Conservation (phyloP, 2,888 invertebrate genomes). For the Metalampra italica region DNA sequence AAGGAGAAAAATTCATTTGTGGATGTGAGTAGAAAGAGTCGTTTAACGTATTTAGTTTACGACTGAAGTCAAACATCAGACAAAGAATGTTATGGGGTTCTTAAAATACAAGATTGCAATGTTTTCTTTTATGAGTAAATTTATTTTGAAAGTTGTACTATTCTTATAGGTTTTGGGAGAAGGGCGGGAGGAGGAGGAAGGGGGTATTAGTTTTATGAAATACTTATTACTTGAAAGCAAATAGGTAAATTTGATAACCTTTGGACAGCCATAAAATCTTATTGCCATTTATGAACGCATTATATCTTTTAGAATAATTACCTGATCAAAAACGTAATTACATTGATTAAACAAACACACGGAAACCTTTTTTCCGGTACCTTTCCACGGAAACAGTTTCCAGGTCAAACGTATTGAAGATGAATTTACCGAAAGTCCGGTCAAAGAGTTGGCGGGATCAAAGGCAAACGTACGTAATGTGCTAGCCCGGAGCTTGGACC, state of each 20-base stretch:
- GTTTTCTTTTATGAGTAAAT: conserved; percentile 31
- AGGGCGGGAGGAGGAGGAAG: too few species aligned
- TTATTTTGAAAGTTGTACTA: conserved; percentile 20
- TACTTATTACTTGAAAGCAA: too few species aligned
- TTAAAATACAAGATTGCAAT: conserved; percentile 38
- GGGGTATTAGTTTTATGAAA: too few species aligned
- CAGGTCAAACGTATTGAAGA: conserved; percentile 38
- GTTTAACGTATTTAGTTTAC: conserved; percentile 69
- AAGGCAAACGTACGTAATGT: conserved; percentile 28
- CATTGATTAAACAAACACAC: conserved; percentile 8
- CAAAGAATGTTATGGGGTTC: conserved; percentile 53
- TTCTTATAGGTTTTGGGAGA: too few species aligned
- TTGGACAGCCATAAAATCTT: too few species aligned
- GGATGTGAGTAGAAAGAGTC: conserved; percentile 51
- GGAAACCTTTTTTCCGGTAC: conserved; percentile 15
- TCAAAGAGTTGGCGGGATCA: conserved; percentile 47
- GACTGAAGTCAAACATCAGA: conserved; percentile 47
- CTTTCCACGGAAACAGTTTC: conserved; percentile 27
- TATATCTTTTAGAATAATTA: neutral
- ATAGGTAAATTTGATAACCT: too few species aligned
- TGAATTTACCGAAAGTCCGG: conserved; percentile 41
- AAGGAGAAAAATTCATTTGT: conserved; percentile 56
- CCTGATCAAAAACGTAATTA: conserved; percentile 6
- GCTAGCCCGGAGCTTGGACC: conserved; percentile 26
- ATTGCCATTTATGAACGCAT: too few species aligned